A percentile compares a stretch with the other conserved stretches of the same genome.
Evolutionary conservation across 2,888 invertebrate species (phyloP).

Genomic region (Megalurothrips usitatus): DNA sequence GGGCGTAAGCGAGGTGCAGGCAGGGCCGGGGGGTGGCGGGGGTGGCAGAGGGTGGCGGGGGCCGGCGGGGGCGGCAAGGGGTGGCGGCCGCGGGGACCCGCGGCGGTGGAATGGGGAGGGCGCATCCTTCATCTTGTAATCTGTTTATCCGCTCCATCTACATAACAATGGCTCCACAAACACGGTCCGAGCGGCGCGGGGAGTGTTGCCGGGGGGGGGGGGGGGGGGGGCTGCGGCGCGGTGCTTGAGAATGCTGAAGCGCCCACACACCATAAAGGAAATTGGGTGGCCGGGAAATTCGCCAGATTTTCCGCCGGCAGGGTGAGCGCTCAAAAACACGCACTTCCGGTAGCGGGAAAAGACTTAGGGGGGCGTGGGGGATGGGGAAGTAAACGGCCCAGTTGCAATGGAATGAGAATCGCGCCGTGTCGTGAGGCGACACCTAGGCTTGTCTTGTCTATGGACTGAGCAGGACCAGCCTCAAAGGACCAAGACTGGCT

Average conservation of each 20-base stretch:
- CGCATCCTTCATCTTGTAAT: conserved; percentile 26
- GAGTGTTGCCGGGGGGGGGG: background rate
- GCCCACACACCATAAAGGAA: too few relatives aligned
- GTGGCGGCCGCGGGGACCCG: background rate
- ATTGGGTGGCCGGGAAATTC: too few relatives aligned
- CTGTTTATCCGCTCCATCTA: conserved; percentile 26
- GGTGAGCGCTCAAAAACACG: too few relatives aligned
- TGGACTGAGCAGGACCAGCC: too few relatives aligned
- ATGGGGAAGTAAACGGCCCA: too few relatives aligned
- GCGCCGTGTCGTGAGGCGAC: too few relatives aligned
- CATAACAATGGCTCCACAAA: conserved; percentile 26
- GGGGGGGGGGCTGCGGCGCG: background rate
- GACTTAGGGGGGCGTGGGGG: too few relatives aligned
- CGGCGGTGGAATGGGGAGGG: background rate
- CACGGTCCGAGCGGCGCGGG: background rate
- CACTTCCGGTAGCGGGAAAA: too few relatives aligned
- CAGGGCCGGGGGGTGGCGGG: background rate
- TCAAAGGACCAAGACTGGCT: too few relatives aligned
- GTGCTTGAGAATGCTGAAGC: background rate
- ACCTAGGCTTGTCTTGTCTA: too few relatives aligned
- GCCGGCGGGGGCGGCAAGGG: background rate
- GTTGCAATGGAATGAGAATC: too few relatives aligned
- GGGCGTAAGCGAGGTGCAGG: background rate
- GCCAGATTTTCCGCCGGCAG: too few relatives aligned
- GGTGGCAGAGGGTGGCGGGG: background rate